Percentiles rank a stretch among this genome's conserved stretches.
phyloP scores from a whole-genome alignment of 2,113 vertebrate species.

The Oreotrochilus melanogaster region DNA sequence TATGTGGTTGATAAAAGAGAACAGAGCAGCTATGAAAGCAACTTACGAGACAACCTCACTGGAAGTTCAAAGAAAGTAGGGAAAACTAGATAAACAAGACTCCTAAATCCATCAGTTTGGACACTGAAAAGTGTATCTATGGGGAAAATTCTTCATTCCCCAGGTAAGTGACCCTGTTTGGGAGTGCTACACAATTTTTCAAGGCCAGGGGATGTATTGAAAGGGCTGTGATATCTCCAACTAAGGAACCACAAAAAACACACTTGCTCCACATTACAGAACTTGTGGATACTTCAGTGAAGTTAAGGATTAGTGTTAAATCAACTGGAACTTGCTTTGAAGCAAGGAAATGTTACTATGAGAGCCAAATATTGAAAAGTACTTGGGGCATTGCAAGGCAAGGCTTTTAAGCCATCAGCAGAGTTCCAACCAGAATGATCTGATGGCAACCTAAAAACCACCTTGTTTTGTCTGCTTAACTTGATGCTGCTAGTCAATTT shows the following conservation, averaged over 20 bases:
- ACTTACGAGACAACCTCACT: not conserved
- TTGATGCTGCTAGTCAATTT: conserved; percentile 18
- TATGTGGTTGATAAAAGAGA: not conserved
- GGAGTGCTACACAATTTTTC: not conserved
- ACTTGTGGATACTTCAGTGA: not conserved
- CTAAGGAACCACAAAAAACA: not conserved
- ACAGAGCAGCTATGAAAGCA: not conserved
- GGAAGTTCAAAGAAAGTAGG: not conserved
- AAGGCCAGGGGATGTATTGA: not conserved
- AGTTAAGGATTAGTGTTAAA: not conserved
- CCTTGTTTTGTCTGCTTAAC: not conserved
- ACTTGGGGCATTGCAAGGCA: not conserved
- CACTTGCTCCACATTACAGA: not conserved
- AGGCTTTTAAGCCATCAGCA: not conserved
- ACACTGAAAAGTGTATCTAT: not conserved
- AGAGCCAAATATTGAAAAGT: not conserved
- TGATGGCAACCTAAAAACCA: not conserved
- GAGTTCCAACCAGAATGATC: not conserved
- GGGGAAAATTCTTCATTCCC: not conserved
- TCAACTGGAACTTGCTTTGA: not conserved
- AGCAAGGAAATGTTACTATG: not conserved
- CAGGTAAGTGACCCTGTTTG: not conserved
- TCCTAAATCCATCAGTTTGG: not conserved
- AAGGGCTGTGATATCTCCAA: not conserved
- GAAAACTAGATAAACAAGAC: not conserved